Conservation (phyloP, 2,797 vertebrate species). For the Helostoma temminkii region DNA sequence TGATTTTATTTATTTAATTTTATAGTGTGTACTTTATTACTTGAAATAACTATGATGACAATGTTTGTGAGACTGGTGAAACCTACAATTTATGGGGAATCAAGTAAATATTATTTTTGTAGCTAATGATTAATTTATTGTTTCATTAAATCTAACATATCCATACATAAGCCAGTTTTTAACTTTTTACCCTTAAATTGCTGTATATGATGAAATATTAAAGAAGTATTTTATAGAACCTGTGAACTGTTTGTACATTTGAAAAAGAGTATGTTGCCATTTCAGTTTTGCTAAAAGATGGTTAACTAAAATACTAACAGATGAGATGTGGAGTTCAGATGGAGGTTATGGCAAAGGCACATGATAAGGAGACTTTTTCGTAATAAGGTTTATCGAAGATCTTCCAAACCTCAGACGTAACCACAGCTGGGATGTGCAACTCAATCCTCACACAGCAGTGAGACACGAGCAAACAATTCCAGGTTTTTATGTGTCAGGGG, state of each 20-base stretch:
- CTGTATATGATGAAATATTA: conserved; percentile 15
- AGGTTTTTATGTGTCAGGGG: too few species aligned
- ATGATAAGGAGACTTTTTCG: too few species aligned
- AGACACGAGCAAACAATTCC: too few species aligned
- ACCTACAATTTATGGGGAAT: conserved; percentile 40
- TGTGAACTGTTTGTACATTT: not conserved
- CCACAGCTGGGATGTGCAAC: too few species aligned
- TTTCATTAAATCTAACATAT: conserved; percentile 39
- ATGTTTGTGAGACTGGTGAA: conserved; percentile 42
- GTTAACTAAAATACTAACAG: too few species aligned
- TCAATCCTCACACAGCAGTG: too few species aligned
- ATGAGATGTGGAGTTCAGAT: too few species aligned
- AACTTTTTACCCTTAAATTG: conserved; percentile 48
- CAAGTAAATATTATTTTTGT: conserved; percentile 67
- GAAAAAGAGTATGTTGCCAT: not conserved
- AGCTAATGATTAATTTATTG: conserved; percentile 71
- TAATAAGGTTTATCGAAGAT: too few species aligned
- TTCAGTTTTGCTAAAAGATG: not conserved
- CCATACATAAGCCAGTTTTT: conserved; percentile 50
- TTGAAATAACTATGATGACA: not conserved
- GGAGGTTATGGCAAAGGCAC: too few species aligned
- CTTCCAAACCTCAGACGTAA: too few species aligned
- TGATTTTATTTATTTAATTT: conserved; percentile 48
- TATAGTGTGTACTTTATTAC: conserved; percentile 22
- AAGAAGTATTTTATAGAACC: conserved; percentile 8